These are phyloP conservation scores for Nothocercus nigrocapillus DNA, from an alignment of 2,113 vertebrate species.

Conservation along the genomic window DNA sequence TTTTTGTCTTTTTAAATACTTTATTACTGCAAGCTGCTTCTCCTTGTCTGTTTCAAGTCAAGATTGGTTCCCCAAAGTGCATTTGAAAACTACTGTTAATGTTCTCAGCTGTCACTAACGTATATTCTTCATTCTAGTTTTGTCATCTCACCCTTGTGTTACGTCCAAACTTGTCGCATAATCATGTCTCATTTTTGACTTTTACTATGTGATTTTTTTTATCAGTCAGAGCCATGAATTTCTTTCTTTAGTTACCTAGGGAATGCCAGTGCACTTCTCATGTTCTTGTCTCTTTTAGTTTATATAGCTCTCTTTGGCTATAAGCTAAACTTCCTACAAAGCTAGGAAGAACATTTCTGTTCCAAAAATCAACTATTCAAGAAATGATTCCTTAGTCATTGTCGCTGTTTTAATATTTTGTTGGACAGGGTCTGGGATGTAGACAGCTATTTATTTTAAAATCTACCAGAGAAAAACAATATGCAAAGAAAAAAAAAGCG, in stretches of 20 bases:
- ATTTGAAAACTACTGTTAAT: not conserved
- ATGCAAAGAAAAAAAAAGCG: not conserved
- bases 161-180: not conserved
- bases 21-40: not conserved
- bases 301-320: not conserved
- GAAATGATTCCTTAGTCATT: not conserved
- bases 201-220: not conserved
- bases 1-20: not conserved
- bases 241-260: not conserved
- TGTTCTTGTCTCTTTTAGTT: not conserved
- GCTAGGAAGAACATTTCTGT: no score
- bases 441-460: not conserved
- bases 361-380: not conserved
- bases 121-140: not conserved
- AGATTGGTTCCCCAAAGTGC: not conserved
- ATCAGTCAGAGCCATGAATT: not conserved
- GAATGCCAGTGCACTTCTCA: not conserved
- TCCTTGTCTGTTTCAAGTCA: not conserved
- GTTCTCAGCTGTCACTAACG: not conserved
- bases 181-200: not conserved
- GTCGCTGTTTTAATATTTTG: not conserved
- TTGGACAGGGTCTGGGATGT: not conserved
- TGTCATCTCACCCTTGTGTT: not conserved
- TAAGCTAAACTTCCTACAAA: not conserved
- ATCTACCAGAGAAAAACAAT: not conserved